Base-by-base conservation (phyloP, 1,140 invertebrate species). In the Orius laevigatus region DNA sequence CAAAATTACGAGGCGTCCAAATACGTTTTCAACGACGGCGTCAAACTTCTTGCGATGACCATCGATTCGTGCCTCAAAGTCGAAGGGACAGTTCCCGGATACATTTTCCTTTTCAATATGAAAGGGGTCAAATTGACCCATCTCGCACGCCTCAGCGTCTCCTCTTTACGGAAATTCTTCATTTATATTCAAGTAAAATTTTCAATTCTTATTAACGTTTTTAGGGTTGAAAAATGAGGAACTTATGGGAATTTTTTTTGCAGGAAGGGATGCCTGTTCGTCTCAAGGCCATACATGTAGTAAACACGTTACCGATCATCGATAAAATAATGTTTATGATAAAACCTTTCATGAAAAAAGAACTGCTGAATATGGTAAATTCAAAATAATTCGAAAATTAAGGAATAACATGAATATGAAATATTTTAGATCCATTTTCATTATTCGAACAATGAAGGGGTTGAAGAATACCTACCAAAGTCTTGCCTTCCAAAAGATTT, bases 51-150 rank as follows among this genome's bases (percentile, higher is more conserved):
- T 58, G 75, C 73, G 59, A 75, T 76, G 72, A 71, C 74, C 55
- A 73, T 75, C 52, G 75, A 77, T 53, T 59, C 71, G 25, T 66
- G 71, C 46, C 54, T 76, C 18, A 45, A 34, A n/a, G 32, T 18
- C 11, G 31, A 51, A 16, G 45, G 31, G 2, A 34, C 34, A 5
- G 14, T 19, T 31, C 46, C 48, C 11, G 74, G 74, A 3, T 74
- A 74, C 57, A 65, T 78, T 40, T 70, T 75, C 36, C 66, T 76
- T 46, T 76, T 76, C 55, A 73, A 76, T 55, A 75, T 76, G 70
- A 73, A 73, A 56, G 73, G 73, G 5, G 69, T 72, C 48, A 64
- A 63, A 11, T 60, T 76, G 4, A 72, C 71, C 0, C 75, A 76
- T 61, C 59, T 78, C 16, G 71, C 74, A 0, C 62, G 71, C 53